A percentile compares a stretch with the other conserved stretches of the same genome.
These are phyloP conservation scores for Maconellicoccus hirsutus DNA, from an alignment of 1,140 invertebrate genomes.

Conservation along the genomic window DNA sequence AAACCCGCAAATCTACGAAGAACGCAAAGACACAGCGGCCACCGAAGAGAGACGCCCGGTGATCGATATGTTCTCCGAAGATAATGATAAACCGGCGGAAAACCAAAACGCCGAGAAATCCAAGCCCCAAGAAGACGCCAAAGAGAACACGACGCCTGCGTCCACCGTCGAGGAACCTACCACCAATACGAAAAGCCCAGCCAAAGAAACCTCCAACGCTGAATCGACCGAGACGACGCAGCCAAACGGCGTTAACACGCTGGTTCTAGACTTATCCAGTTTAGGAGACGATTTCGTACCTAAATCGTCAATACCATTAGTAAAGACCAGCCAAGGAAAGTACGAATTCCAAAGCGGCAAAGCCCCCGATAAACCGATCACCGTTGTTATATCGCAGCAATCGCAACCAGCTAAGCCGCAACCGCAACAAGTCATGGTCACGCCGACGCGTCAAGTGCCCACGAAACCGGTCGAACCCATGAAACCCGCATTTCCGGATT, in stretches of 20 bases:
- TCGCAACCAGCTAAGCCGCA: neutral
- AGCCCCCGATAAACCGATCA: neutral
- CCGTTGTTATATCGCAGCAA: neutral
- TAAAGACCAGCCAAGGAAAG: neutral
- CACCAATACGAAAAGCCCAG: neutral
- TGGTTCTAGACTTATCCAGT: conserved; percentile 21
- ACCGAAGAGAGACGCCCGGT: conserved; percentile 10
- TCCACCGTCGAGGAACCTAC: conserved; percentile 17
- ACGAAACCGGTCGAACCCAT: neutral
- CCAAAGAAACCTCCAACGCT: neutral
- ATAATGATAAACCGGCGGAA: neutral
- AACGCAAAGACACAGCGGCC: neutral
- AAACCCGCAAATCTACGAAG: conserved; percentile 28
- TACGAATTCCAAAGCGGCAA: conserved; percentile 2
- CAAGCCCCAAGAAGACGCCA: conserved; percentile 23
- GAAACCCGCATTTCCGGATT: neutral
- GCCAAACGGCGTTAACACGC: neutral
- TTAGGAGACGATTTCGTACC: conserved; percentile 23
- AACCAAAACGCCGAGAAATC: conserved; percentile 10
- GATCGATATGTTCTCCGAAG: conserved; percentile 26
- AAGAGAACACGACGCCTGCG: conserved; percentile 11
- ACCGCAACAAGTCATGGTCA: neutral
- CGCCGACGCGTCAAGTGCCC: neutral
- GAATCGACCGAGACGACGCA: neutral
- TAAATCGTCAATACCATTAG: neutral